Evolutionary conservation across 1,140 invertebrate species (phyloP).

Genomic region (Marisa cornuarietis): DNA sequence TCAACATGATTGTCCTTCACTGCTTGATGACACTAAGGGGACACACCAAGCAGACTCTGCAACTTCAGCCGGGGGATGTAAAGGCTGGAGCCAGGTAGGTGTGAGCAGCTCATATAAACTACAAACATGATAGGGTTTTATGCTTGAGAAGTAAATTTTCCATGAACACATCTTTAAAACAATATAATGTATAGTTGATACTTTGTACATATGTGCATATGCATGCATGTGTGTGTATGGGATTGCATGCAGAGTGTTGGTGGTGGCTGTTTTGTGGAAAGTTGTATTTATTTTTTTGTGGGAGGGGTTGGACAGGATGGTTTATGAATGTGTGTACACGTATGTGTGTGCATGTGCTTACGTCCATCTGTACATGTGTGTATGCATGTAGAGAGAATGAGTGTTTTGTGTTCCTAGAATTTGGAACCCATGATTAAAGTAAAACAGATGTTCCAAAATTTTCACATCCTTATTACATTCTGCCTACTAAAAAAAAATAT

Average conservation of each 20-base stretch:
- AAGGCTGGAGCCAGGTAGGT: constrained; percentile 53
- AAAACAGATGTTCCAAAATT: no score
- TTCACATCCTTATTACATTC: no score
- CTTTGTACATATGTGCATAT: neutral
- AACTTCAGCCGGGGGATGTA: constrained; percentile 60
- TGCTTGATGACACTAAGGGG: constrained; percentile 83
- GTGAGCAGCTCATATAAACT: neutral
- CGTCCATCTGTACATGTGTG: no score
- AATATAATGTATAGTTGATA: neutral
- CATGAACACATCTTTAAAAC: neutral
- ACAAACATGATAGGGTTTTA: neutral
- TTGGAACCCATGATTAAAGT: no score
- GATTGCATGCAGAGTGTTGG: neutral
- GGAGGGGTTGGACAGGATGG: no score
- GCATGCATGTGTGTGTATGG: neutral
- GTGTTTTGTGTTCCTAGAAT: neutral
- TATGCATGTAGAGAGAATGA: neutral
- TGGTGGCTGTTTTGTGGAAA: no score
- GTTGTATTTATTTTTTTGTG: no score
- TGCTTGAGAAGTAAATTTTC: neutral
- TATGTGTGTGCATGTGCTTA: neutral
- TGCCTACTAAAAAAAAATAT: no score
- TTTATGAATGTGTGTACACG: no score
- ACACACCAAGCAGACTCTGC: constrained; percentile 78
- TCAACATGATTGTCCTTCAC: constrained; percentile 79